Percentiles rank a stretch among this genome's conserved stretches.
Conservation (phyloP, 2,888 invertebrate species). For the Hemithea aestivaria region DNA sequence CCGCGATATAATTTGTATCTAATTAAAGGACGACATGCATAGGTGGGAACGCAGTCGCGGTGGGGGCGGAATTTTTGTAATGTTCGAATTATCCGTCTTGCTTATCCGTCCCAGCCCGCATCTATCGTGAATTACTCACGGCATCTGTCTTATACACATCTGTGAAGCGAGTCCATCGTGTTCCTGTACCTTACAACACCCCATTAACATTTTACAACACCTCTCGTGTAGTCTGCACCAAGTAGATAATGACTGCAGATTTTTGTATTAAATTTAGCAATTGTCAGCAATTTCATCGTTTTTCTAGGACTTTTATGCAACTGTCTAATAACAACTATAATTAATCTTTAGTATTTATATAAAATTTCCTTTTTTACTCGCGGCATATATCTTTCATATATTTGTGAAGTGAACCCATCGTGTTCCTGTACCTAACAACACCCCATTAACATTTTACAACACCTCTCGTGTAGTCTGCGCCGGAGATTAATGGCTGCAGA, state of each 20-base stretch:
- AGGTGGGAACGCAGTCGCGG: too few species aligned
- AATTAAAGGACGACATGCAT: too few species aligned
- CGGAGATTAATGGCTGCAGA: conserved; percentile 34
- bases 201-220: conserved; percentile 46
- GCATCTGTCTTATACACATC: too few species aligned
- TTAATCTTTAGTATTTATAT: too few species aligned
- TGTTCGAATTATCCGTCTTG: too few species aligned
- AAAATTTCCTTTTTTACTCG: too few species aligned
- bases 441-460: conserved; percentile 48
- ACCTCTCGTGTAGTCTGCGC: conserved; percentile 37
- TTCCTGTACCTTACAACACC: conserved; percentile 41
- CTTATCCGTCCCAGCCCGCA: too few species aligned
- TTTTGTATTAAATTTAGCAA: conserved; percentile 28
- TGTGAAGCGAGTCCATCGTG: conserved; percentile 27
- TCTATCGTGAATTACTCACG: too few species aligned
- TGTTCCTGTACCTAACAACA: conserved; percentile 41
- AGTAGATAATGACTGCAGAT: conserved; percentile 33
- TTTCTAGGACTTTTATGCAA: conserved; percentile 9
- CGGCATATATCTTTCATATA: too few species aligned
- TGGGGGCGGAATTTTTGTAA: too few species aligned
- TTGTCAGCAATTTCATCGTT: conserved; percentile 22
- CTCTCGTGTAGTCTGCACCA: conserved; percentile 38
- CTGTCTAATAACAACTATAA: too few species aligned
- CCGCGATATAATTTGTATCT: too few species aligned
- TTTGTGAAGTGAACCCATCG: conserved; percentile 20